phyloP scores from a whole-genome alignment of 2,113 vertebrate species.

The Melanotaenia duboulayi region DNA sequence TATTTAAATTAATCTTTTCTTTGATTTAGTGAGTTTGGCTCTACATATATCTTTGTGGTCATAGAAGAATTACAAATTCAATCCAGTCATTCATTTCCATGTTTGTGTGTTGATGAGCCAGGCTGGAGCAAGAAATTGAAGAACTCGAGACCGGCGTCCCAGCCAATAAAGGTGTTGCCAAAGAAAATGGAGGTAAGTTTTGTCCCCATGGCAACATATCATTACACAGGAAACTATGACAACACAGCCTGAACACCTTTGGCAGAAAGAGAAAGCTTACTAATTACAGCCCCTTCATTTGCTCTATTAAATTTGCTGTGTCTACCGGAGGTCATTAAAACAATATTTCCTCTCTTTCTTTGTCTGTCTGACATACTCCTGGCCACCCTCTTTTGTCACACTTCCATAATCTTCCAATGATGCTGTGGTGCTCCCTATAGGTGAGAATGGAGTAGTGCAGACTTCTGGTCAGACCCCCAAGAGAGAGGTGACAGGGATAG shows the following conservation, averaged over 20 bases:
- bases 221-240: conserved; percentile 70
- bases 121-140: conserved; percentile 93
- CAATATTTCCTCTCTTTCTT: conserved; percentile 52
- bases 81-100: background rate
- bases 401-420: conserved; percentile 9
- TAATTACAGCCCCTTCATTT: conserved; percentile 50
- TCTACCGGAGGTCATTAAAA: conserved; percentile 58
- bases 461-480: conserved; percentile 78
- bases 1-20: too few relatives aligned
- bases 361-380: conserved; percentile 33
- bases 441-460: conserved; percentile 88
- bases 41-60: background rate
- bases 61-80: background rate
- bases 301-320: conserved; percentile 38
- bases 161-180: conserved; percentile 68
- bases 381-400: background rate
- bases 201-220: conserved; percentile 60
- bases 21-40: too few relatives aligned
- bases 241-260: conserved; percentile 36
- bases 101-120: conserved; percentile 61
- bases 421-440: conserved; percentile 68
- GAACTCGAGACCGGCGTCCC: conserved; percentile 85
- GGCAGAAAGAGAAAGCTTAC: conserved; percentile 24
- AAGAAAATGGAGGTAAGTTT: conserved; percentile 80
- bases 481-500: conserved; percentile 88